Evolutionary conservation across 53 echinoderm and acorn worm genomes (phyloP).

Genomic region (Crossaster papposus): DNA sequence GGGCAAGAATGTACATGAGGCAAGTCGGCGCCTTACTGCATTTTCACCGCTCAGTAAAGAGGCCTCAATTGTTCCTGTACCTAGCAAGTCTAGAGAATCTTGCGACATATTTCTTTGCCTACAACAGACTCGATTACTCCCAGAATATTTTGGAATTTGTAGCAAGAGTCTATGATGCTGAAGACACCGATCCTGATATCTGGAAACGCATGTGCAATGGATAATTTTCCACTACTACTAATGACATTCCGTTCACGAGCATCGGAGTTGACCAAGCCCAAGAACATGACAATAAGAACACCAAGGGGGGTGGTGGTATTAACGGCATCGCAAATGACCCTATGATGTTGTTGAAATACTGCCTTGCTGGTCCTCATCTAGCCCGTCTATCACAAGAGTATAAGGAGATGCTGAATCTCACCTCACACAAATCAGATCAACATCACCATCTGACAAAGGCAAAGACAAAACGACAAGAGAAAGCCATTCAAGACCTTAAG

Average conservation of each 20-base stretch:
- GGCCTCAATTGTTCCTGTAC: constrained; percentile 40
- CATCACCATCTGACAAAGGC: constrained; percentile 6
- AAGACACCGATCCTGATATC: constrained; percentile 28
- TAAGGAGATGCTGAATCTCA: neutral
- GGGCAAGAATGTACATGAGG: too few species aligned
- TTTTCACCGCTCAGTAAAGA: constrained; percentile 29
- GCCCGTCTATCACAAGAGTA: constrained; percentile 46
- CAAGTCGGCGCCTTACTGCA: constrained; percentile 41
- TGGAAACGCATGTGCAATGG: constrained; percentile 46
- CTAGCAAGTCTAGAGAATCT: constrained; percentile 43
- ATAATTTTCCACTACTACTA: constrained; percentile 43
- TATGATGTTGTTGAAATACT: constrained; percentile 38
- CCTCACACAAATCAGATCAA: constrained; percentile 13
- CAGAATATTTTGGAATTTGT: constrained; percentile 51
- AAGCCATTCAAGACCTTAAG: neutral
- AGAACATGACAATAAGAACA: constrained; percentile 54
- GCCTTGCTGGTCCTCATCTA: constrained; percentile 45
- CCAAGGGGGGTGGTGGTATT: constrained; percentile 48
- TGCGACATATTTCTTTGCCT: constrained; percentile 35
- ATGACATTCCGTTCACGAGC: constrained; percentile 35
- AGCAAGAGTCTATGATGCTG: constrained; percentile 21
- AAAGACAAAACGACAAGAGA: constrained; percentile 32
- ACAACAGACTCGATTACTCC: constrained; percentile 35
- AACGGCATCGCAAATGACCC: constrained; percentile 37
- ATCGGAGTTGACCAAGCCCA: constrained; percentile 55